phyloP scores from a whole-genome alignment of 2,797 vertebrate genomes.

The Acropternis orthonyx region DNA sequence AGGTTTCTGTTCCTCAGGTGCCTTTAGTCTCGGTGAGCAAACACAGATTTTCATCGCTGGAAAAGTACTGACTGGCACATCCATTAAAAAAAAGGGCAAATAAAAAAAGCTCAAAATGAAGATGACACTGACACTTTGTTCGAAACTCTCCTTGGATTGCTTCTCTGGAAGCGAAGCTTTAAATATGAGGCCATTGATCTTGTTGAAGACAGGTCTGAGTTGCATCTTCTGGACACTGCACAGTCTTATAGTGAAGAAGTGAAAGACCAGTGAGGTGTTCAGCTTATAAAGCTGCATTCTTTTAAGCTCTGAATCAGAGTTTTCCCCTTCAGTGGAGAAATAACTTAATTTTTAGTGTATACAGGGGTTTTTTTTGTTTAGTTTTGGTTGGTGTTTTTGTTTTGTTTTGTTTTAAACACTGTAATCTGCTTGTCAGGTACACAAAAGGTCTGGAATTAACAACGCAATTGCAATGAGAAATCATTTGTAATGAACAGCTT shows the following conservation, averaged over 20 bases:
- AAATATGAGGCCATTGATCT: conserved; percentile 68
- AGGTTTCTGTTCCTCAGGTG: conserved; percentile 79
- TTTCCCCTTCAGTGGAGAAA: conserved; percentile 1
- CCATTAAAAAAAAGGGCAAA: conserved; percentile 45
- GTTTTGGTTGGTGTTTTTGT: neutral
- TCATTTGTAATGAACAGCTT: neutral
- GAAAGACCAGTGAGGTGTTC: conserved; percentile 67
- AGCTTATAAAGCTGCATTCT: conserved; percentile 45
- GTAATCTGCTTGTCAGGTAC: neutral
- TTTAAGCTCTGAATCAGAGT: conserved; percentile 7
- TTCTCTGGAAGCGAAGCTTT: conserved; percentile 72
- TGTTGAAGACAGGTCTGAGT: conserved; percentile 75
- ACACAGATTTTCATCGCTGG: conserved; percentile 72
- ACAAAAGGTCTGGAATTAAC: neutral
- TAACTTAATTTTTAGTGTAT: neutral
- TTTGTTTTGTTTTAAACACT: neutral
- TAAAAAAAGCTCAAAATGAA: conserved; percentile 63
- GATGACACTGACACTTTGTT: conserved; percentile 70
- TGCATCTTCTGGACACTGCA: conserved; percentile 70
- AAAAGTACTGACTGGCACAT: conserved; percentile 66
- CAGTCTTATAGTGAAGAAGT: conserved; percentile 67
- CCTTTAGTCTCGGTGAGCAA: conserved; percentile 76
- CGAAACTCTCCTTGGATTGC: conserved; percentile 73
- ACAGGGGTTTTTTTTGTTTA: neutral
- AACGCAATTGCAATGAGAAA: neutral